Conservation (phyloP, 1,140 invertebrate species). For the Panagrolaimus sp. region DNA sequence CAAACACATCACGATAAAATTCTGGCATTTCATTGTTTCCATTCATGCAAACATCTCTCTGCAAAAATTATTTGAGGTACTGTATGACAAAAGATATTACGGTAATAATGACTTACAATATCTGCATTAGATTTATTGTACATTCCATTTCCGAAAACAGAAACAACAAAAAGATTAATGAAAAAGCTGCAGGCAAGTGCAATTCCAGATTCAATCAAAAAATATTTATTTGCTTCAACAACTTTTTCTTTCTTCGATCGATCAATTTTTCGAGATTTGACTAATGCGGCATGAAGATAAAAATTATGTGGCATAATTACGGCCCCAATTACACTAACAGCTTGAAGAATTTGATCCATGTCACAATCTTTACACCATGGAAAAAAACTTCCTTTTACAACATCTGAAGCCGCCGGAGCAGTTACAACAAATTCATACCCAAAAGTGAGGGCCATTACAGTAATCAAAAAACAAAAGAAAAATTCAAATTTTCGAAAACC, state of each 20-base stretch:
- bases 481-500: slow-evolving; percentile 81
- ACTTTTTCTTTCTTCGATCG: slow-evolving; percentile 68
- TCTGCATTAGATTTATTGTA: slow-evolving; percentile 70
- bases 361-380: slow-evolving; percentile 75
- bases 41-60: slow-evolving; percentile 23
- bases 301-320: slow-evolving; percentile 91
- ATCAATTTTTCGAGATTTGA: slow-evolving; percentile 76
- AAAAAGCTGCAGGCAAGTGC: slow-evolving; percentile 78
- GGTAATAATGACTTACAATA: slow-evolving; percentile 67
- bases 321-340: slow-evolving; percentile 80
- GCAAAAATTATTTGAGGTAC: background rate
- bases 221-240: slow-evolving; percentile 80
- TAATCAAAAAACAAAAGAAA: slow-evolving; percentile 78
- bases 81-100: no score
- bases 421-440: slow-evolving; percentile 80
- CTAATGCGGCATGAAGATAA: slow-evolving; percentile 82
- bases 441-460: slow-evolving; percentile 79
- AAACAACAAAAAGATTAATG: slow-evolving; percentile 83
- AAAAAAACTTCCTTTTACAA: slow-evolving; percentile 74
- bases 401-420: slow-evolving; percentile 59
- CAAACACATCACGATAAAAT: slow-evolving; percentile 26
- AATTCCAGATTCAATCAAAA: slow-evolving; percentile 76
- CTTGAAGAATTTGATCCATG: slow-evolving; percentile 70
- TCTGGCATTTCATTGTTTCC: background rate
- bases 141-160: slow-evolving; percentile 79